phyloP scores from a whole-genome alignment of 2,797 vertebrate species.

The Odontamblyopus lacepedii region DNA sequence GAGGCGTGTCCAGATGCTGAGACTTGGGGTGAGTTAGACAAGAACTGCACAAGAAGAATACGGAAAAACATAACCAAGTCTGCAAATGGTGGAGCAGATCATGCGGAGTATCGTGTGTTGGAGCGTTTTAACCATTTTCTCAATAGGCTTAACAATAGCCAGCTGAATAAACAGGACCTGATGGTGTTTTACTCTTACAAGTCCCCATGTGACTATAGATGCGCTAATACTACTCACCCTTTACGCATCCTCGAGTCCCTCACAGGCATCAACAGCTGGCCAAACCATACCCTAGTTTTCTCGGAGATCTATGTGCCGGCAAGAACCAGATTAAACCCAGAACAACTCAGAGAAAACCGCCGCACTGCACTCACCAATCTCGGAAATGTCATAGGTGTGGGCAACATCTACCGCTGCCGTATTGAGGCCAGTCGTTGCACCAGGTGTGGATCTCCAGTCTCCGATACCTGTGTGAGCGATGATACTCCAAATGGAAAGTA shows the following conservation, averaged over 20 bases:
- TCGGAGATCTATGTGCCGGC: background rate
- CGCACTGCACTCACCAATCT: background rate
- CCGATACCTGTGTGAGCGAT: background rate
- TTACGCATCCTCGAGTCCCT: background rate
- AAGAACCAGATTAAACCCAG: rapidly evolving
- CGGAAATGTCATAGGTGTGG: background rate
- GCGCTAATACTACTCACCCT: no score
- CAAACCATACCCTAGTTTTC: background rate
- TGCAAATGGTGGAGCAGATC: background rate
- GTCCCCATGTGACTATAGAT: background rate
- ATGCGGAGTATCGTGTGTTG: conserved; percentile 1
- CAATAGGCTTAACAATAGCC: background rate
- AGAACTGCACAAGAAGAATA: no score
- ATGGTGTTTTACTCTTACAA: conserved; percentile 3
- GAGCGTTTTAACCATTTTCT: background rate
- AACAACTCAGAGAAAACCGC: background rate
- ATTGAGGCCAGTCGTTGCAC: background rate
- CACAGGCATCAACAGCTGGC: background rate
- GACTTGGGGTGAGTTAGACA: background rate
- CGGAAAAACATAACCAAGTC: no score
- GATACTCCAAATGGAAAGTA: background rate
- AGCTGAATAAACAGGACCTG: background rate
- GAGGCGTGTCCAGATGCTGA: background rate
- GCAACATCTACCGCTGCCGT: background rate
- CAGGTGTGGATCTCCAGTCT: background rate